These are phyloP conservation scores for Cremastinae sp. DNA, from an alignment of 2,888 invertebrate species.

Conservation along the genomic window DNA sequence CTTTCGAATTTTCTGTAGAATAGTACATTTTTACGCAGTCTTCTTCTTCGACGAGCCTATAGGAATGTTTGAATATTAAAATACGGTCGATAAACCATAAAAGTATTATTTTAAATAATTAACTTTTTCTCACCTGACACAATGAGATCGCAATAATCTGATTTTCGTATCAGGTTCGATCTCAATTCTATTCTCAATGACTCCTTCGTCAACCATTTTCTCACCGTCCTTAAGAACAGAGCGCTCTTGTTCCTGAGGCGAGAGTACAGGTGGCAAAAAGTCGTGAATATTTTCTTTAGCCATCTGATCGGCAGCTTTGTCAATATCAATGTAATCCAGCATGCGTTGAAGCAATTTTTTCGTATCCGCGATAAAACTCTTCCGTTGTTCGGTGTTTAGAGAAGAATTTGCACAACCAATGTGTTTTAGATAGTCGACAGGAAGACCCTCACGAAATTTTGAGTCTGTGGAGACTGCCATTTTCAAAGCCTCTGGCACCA, in stretches of 20 bases:
- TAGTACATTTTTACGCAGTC: constrained; percentile 87
- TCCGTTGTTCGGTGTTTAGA: constrained; percentile 80
- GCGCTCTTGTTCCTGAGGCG: constrained; percentile 85
- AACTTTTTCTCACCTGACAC: constrained; percentile 67
- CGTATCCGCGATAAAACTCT: constrained; percentile 81
- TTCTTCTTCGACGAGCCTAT: constrained; percentile 85
- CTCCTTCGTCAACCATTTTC: constrained; percentile 84
- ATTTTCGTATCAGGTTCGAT: constrained; percentile 85
- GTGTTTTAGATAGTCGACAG: constrained; percentile 88
- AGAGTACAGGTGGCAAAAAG: constrained; percentile 91
- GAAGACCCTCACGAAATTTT: constrained; percentile 89
- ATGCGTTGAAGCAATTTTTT: constrained; percentile 76
- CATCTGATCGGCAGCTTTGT: constrained; percentile 93
- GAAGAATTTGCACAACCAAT: constrained; percentile 88
- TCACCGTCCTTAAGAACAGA: constrained; percentile 89
- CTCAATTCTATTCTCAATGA: constrained; percentile 85
- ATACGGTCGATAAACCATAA: constrained; percentile 29
- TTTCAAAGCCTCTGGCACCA: constrained; percentile 88
- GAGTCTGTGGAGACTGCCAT: constrained; percentile 87
- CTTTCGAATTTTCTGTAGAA: constrained; percentile 91
- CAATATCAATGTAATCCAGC: constrained; percentile 81
- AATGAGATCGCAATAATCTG: constrained; percentile 81
- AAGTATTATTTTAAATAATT: constrained; percentile 37
- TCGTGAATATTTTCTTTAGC: constrained; percentile 92
- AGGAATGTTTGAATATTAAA: constrained; percentile 7